Evolutionary conservation across 2,113 vertebrate species (phyloP).

Genomic region (Pandion haliaetus): DNA sequence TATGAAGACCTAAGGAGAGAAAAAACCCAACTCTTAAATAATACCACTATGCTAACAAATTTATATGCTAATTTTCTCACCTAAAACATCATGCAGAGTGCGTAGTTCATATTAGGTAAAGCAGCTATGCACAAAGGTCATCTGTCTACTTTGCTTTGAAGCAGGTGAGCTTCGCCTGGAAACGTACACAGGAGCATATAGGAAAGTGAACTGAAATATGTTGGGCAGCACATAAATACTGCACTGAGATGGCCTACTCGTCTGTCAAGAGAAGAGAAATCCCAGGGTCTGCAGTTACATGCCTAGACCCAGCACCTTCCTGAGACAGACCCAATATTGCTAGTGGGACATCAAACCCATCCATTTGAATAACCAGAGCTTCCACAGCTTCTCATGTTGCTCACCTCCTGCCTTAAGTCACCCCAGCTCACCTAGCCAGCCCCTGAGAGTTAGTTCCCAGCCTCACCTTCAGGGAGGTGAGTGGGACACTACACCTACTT

Average conservation of each 20-base stretch:
- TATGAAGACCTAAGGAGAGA: neutral
- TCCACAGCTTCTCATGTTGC: neutral
- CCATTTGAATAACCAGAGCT: neutral
- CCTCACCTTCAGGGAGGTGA: rapidly evolving
- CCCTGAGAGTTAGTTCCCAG: neutral
- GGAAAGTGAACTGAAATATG: neutral
- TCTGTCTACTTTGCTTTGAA: neutral
- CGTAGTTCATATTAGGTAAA: neutral
- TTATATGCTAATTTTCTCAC: neutral
- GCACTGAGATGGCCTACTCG: neutral
- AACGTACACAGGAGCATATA: rapidly evolving
- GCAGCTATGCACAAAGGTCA: neutral
- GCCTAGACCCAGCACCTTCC: neutral
- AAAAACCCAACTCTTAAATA: neutral
- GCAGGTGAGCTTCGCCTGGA: neutral
- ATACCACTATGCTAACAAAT: neutral
- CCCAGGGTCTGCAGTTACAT: neutral
- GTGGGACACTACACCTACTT: rapidly evolving
- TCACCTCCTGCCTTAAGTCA: neutral
- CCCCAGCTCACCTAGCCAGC: neutral
- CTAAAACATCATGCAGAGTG: neutral
- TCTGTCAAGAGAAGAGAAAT: neutral
- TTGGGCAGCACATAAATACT: neutral
- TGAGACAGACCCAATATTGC: neutral
- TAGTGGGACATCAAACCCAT: neutral